Base-by-base conservation (phyloP, 2,113 vertebrate genomes). In the Brachyhypopomus occidentalis region DNA sequence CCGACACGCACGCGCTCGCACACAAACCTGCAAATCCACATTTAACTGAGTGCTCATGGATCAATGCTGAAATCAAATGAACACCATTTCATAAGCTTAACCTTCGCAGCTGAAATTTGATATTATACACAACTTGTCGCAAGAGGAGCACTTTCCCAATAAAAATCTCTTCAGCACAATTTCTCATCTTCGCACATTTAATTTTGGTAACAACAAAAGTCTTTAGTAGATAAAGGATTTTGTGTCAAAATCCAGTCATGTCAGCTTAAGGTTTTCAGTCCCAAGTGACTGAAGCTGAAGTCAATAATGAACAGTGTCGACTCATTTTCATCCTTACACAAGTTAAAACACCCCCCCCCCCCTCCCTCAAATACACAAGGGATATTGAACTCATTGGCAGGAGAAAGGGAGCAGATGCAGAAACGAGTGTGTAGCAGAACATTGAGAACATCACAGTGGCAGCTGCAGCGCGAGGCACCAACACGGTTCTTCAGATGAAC, bases 31-130 rank as follows among this genome's bases (percentile, higher is more conserved):
- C 88, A 84, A 84, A 87, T 89, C 84, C 88, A 73, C 87, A 90
- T 90, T 91, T 89, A 91, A 89, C 88, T 76, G 84, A 88, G 87
- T 87, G 80, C 86, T 91, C 63, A 85, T 75, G 86, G 90, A 91
- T 92, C 92, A 91, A 79, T 87, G 90, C 90, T 89, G 87, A 92
- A 89, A 91, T 92, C 90, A 90, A 92, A 91, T 85, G 88, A 89
- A 91, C 87, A 85, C 84, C 87, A 85, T 88, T 84, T 86, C 88
- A 83, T 80, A 77, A 83, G 85, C 77, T 59, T 84, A 85, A 88
- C 88, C 77, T 78, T 73, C 70, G 34, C 52, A 70, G 82, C n/a
- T 64, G 66, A 75, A 85, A 85, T 69, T 17, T 64, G 75, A 83
- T 81, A 78, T 81, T 9, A 59, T n/a, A 6, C 74, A 52, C 23